Base-by-base conservation (phyloP, 35 echinoderm and acorn worm genomes). In the Ophioderma brevispina region DNA sequence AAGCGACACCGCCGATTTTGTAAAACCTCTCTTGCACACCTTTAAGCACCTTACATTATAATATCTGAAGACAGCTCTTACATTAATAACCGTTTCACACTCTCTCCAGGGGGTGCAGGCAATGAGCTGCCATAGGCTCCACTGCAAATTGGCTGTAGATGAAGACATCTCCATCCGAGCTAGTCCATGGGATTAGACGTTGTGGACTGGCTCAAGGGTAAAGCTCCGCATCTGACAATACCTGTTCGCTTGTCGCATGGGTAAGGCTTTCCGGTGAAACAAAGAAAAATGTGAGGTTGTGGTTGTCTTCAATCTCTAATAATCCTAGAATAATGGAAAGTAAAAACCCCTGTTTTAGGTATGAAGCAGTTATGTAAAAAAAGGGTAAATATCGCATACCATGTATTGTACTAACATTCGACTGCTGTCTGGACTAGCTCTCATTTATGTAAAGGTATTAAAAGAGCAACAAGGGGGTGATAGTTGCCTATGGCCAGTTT, bases 221-320 rank as follows among this genome's bases (percentile, higher is more conserved):
- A 99, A 91, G 38, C 82, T 75, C 38, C 95, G 64, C 43, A 88
- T 40, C 86, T 95, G 97, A 32, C 97, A 93, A 33, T 99, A 99
- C 0, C 90, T 31, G 97, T 91, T 25, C 93, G 90, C 21, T 80
- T 46, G 64, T 99, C 93, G 10, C 93, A 90, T 17, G 77, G 87
- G 84, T 95, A 99, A 0, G 40, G 36, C 0, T 79, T n/a, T n/a
- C 77, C 11, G 93, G 90, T 21, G 97, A 92, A 19, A 91, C 77
- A 50, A 99, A 95, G 82, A 99, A 99, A 17, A 99, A 59, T 37
- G 89, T 88, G 0, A 87, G 77, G 55, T 90, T 88, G 31, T 64
- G 85, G 10, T 50, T 82, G 21, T 88, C 88, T 15, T 30, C 80
- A 0, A 99, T 41, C 35, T 99, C 85, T 52, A 99, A 88, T 36